Evolutionary conservation across 2,888 invertebrate genomes (phyloP).

Genomic region (Digitonthophagus gazella): DNA sequence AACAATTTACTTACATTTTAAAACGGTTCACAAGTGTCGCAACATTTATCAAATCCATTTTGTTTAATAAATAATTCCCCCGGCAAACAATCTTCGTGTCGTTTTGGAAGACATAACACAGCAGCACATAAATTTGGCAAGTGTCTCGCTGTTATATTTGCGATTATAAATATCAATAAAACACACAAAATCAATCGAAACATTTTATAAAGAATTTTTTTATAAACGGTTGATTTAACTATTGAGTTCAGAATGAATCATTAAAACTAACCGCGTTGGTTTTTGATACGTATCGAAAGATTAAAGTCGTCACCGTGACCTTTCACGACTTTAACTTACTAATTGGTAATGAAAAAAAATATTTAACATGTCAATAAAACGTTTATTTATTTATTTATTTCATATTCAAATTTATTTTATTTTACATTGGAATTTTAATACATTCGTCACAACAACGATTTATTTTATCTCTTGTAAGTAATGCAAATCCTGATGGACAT

Average conservation of each 20-base stretch:
- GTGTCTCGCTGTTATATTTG: neutral
- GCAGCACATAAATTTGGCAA: conserved; percentile 4
- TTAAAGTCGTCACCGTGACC: neutral
- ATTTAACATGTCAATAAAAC: too few relatives aligned
- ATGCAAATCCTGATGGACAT: neutral
- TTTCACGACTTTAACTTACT: neutral
- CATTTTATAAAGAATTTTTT: neutral
- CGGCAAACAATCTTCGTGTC: conserved; percentile 5
- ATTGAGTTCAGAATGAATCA: neutral
- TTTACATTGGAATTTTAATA: neutral
- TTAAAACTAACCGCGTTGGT: neutral
- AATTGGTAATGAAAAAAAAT: neutral
- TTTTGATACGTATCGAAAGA: neutral
- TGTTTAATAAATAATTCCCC: conserved; percentile 6
- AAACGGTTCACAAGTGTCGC: conserved; percentile 4
- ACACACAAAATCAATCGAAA: neutral
- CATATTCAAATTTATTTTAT: too few relatives aligned
- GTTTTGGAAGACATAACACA: conserved; percentile 1
- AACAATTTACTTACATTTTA: neutral
- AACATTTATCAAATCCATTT: conserved; percentile 4
- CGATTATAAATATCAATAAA: conserved; percentile 2
- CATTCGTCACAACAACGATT: neutral
- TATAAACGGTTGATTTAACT: neutral
- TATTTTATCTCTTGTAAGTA: neutral
- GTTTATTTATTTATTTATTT: too few relatives aligned